Conservation (phyloP, 2,888 invertebrate species). For the Himalopsyche anomala region DNA sequence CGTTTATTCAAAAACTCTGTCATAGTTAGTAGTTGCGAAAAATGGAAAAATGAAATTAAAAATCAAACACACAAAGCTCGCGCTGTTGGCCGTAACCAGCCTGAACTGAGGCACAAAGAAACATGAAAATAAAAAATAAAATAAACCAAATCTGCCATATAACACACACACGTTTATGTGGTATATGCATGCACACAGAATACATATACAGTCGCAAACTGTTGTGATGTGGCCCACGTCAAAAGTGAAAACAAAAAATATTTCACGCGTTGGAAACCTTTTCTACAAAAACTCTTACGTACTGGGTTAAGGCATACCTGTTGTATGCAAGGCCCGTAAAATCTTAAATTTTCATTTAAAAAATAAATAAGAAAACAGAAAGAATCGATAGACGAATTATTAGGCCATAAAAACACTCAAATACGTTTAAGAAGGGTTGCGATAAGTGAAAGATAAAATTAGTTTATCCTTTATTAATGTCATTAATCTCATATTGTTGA, state of each 20-base stretch:
- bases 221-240: conserved; percentile 31
- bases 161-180: background rate
- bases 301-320: background rate
- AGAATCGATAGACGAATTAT: too few relatives aligned
- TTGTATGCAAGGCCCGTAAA: background rate
- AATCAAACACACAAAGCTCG: conserved; percentile 5
- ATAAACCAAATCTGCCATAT: conserved; percentile 9
- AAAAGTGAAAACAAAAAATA: conserved; percentile 38
- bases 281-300: conserved; percentile 8
- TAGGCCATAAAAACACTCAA: too few relatives aligned
- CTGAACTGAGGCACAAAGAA: conserved; percentile 12
- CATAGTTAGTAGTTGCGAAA: conserved; percentile 17
- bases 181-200: background rate
- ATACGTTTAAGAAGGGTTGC: too few relatives aligned
- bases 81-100: background rate
- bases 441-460: too few relatives aligned
- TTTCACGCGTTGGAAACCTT: conserved; percentile 13
- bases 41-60: conserved; percentile 9
- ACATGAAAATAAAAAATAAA: conserved; percentile 32
- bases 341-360: background rate
- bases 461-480: too few relatives aligned
- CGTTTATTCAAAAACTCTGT: background rate
- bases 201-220: background rate
- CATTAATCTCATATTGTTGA: too few relatives aligned
- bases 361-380: too few relatives aligned